These are phyloP conservation scores for Rhopilema esculentum DNA, from an alignment of 30 jellyfish, hydroid and myxozoan species.

Conservation along the genomic window DNA sequence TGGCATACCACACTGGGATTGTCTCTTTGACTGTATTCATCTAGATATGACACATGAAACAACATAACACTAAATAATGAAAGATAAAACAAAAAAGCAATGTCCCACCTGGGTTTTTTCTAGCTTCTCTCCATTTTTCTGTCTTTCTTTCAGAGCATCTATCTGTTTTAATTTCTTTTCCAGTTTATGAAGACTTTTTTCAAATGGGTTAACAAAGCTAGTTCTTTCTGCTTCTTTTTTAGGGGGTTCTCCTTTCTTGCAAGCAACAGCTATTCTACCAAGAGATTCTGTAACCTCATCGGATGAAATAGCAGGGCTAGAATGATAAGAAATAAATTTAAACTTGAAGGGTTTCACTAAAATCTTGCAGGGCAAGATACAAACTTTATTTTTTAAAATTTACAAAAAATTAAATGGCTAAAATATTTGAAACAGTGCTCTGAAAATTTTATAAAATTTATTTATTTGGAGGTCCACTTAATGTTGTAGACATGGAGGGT, in stretches of 20 bases:
- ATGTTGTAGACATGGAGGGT: no score
- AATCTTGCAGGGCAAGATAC: no score
- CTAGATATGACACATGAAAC: no score
- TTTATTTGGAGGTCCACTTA: no score
- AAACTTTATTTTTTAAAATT: no score
- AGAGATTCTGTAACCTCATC: constrained; percentile 45
- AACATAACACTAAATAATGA: no score
- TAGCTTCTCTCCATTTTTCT: constrained; percentile 49
- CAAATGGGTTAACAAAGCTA: constrained; percentile 32
- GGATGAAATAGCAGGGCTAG: constrained; percentile 48
- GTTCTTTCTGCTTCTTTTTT: constrained; percentile 2
- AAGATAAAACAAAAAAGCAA: no score
- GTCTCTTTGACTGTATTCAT: no score
- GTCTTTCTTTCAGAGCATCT: constrained; percentile 12
- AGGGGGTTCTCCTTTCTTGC: not conserved
- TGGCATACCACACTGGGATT: no score
- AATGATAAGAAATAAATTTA: not conserved
- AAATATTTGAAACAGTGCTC: no score
- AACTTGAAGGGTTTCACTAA: not conserved
- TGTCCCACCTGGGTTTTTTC: constrained; percentile 69
- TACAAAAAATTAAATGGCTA: no score
- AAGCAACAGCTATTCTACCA: constrained; percentile 37
- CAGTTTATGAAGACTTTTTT: constrained; percentile 42
- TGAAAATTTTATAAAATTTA: no score
- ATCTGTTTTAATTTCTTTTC: constrained; percentile 55